Base-by-base conservation (phyloP, 2,797 vertebrate species). In the Anniella stebbinsi region DNA sequence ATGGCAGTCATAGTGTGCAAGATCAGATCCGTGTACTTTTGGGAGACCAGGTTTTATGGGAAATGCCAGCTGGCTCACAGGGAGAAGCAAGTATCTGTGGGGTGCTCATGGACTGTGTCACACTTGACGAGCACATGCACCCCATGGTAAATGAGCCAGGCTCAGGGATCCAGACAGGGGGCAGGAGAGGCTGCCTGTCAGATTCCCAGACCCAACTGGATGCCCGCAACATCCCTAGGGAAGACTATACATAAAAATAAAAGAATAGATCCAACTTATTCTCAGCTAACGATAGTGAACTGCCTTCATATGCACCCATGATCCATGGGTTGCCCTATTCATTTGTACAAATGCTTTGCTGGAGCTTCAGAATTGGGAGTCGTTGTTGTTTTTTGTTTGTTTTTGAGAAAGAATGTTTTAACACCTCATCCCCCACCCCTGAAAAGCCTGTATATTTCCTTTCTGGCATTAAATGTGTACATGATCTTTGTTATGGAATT, bases 391-490 rank as follows among this genome's bases (percentile, higher is more conserved):
- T 45, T 33, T n/a, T 80, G 33, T 80, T 54, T n/a, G 60, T n/a
- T 30, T 78, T 54, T 45, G 63, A 69, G 36, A 51, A 15, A 45
- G 72, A 1, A 51, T 78, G 28, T 73, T n/a, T 25, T 17, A 28
- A 41, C 9, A 84, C 51, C n/a, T n/a, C 5, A 84, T 33, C 0
- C 0, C 1, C 78, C 15, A 75, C 54, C 10, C 1, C 81, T 84
- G 0, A n/a, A 54, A 81, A 90, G 25, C 5, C 8, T 84, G 25
- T 1, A 0, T 80, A 89, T 51, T 88, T 48, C 51, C 67, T 18
- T 87, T 48, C 78, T 0, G 36, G 8, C 87, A 72, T 54, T 92
- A 86, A 75, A 92, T 94, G 91, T 94, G 91, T 94, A 90, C 89
- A 84, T 45, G 41, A 89, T 87, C 84, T 90, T 90, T 88, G 60